Evolutionary conservation across 2,888 invertebrate genomes (phyloP).

Genomic region (Imbricaverruca yamaguchii): DNA sequence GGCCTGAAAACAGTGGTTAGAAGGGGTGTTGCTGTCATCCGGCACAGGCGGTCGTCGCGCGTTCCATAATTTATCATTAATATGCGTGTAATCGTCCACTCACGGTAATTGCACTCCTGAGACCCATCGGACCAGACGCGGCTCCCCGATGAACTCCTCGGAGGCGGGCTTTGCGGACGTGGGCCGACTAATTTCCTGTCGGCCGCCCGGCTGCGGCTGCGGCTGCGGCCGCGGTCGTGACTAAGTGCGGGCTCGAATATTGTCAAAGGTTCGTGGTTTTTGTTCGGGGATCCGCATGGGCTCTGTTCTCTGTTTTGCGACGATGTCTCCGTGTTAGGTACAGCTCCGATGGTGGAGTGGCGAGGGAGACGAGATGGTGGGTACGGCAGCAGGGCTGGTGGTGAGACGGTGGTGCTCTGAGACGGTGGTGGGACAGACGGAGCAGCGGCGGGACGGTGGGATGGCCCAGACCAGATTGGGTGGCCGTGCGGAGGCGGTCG

Average conservation of each 20-base stretch:
- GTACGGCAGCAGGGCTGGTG: no score
- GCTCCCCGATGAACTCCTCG: background rate
- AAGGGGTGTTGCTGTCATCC: conserved; percentile 4
- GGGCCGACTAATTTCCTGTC: background rate
- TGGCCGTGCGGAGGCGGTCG: background rate
- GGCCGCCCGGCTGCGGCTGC: no score
- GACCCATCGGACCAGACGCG: background rate
- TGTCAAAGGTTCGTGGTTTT: no score
- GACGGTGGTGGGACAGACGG: no score
- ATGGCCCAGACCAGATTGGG: background rate
- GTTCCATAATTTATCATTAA: conserved; percentile 14
- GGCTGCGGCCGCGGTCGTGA: no score
- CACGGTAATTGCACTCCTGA: background rate
- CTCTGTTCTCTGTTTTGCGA: no score
- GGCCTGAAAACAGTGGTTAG: conserved; percentile 20
- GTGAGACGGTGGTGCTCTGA: no score
- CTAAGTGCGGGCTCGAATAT: no score
- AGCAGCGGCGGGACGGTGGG: background rate
- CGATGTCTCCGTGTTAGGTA: no score
- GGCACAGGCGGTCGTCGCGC: background rate
- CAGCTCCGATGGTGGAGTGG: no score
- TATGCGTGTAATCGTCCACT: conserved; percentile 12
- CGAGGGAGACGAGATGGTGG: no score
- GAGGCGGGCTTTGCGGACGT: background rate
- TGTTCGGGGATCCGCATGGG: no score